Evolutionary conservation across 2,888 invertebrate species (phyloP).

Genomic region (Polydrusus cervinus): DNA sequence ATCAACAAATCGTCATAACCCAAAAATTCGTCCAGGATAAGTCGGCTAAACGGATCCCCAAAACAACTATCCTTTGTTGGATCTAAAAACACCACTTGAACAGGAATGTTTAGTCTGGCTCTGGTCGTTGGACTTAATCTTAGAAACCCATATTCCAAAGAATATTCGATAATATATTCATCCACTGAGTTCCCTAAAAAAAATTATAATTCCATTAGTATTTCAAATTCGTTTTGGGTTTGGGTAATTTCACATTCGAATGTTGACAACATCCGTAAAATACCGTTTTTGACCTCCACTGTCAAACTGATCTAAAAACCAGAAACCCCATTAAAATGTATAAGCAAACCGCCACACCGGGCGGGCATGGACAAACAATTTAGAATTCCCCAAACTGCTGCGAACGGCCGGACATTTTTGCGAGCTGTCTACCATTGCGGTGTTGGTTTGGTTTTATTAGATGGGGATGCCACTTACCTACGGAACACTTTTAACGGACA

Average conservation of each 20-base stretch:
- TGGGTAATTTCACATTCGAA: not conserved
- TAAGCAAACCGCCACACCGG: too few relatives aligned
- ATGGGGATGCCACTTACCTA: too few relatives aligned
- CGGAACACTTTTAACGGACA: too few relatives aligned
- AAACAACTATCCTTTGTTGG: constrained; percentile 93
- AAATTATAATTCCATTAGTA: not conserved
- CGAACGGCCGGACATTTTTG: too few relatives aligned
- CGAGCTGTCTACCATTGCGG: too few relatives aligned
- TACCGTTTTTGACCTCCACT: too few relatives aligned
- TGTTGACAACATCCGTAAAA: too few relatives aligned
- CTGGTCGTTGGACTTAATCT: constrained; percentile 91
- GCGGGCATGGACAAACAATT: too few relatives aligned
- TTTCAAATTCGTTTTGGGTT: not conserved
- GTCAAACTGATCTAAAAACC: too few relatives aligned
- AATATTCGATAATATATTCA: constrained; percentile 98
- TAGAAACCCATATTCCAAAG: constrained; percentile 96
- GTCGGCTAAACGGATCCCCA: constrained; percentile 92
- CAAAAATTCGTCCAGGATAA: constrained; percentile 92
- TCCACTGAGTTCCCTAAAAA: constrained; percentile 78
- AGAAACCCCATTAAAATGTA: too few relatives aligned
- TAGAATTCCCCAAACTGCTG: too few relatives aligned
- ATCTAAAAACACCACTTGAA: constrained; percentile 90
- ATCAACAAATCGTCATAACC: constrained; percentile 98
- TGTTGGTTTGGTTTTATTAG: too few relatives aligned
- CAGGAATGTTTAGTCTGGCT: constrained; percentile 91